A percentile compares a stretch with the other conserved stretches of the same genome.
Evolutionary conservation across 2,797 vertebrate genomes (phyloP).

Genomic region (Somateria mollissima): DNA sequence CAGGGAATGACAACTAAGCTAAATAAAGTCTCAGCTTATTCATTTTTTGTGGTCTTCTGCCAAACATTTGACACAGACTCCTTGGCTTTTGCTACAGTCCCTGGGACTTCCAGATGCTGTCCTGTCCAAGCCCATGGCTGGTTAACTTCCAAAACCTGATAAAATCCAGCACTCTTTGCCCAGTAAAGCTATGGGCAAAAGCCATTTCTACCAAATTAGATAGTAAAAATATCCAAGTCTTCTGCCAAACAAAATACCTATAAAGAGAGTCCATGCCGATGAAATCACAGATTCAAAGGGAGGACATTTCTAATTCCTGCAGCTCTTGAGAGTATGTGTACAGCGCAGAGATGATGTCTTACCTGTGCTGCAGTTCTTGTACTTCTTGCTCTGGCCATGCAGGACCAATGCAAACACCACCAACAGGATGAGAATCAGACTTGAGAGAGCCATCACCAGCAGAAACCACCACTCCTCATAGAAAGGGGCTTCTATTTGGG

Average conservation of each 20-base stretch:
- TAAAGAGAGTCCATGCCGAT: not conserved
- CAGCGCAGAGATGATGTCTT: not conserved
- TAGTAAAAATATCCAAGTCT: not conserved
- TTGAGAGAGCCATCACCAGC: slow-evolving; percentile 89
- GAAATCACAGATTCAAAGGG: not conserved
- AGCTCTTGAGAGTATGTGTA: not conserved
- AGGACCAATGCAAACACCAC: slow-evolving; percentile 88
- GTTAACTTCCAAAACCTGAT: not conserved
- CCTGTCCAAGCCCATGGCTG: not conserved
- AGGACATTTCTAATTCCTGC: not conserved
- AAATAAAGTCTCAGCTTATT: not conserved
- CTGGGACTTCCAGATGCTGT: not conserved
- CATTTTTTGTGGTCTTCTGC: not conserved
- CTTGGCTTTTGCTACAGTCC: not conserved
- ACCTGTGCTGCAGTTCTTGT: slow-evolving; percentile 88
- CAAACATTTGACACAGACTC: not conserved
- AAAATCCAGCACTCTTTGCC: not conserved
- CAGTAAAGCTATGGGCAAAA: not conserved
- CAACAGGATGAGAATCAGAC: slow-evolving; percentile 89
- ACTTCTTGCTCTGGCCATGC: slow-evolving; percentile 89
- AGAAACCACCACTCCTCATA: slow-evolving; percentile 98
- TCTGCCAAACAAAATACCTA: not conserved
- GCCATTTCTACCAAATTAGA: not conserved
- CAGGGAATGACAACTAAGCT: not conserved
- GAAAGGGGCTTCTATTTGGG: slow-evolving; percentile 87